These are phyloP conservation scores for Saccopteryx bilineata DNA, from an alignment of 2,113 vertebrate genomes.

Conservation along the genomic window DNA sequence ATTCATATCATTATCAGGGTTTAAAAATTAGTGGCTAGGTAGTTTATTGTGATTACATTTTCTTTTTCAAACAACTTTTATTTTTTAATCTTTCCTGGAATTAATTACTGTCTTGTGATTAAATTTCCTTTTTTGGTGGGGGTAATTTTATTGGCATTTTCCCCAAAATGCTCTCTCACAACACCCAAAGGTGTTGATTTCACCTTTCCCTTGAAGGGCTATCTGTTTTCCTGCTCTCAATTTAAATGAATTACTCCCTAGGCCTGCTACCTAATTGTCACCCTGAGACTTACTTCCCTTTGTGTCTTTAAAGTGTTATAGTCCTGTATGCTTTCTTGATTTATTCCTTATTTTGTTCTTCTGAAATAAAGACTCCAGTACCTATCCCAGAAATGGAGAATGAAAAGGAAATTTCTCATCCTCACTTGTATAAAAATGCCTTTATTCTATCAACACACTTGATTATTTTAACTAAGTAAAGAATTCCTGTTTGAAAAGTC, in stretches of 20 bases:
- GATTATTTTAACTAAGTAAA: constrained; percentile 33
- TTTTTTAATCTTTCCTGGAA: background rate
- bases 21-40: background rate
- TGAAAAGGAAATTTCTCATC: background rate
- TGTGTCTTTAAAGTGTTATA: background rate
- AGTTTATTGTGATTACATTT: background rate
- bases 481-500: background rate
- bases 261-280: background rate
- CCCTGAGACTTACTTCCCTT: background rate
- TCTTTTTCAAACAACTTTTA: background rate
- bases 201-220: background rate
- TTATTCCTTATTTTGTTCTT: constrained; percentile 3
- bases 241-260: background rate
- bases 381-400: background rate
- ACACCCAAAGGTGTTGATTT: background rate
- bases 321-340: background rate
- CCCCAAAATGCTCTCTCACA: background rate
- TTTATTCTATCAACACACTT: background rate
- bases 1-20: background rate
- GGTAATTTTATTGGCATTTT: background rate
- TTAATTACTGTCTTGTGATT: background rate
- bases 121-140: background rate
- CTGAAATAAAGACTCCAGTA: background rate
- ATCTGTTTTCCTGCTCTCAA: background rate
- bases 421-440: background rate